Percentiles rank a stretch among this genome's conserved stretches.
These are phyloP conservation scores for Oryzias woworae DNA, from an alignment of 2,113 vertebrate genomes.

Conservation along the genomic window DNA sequence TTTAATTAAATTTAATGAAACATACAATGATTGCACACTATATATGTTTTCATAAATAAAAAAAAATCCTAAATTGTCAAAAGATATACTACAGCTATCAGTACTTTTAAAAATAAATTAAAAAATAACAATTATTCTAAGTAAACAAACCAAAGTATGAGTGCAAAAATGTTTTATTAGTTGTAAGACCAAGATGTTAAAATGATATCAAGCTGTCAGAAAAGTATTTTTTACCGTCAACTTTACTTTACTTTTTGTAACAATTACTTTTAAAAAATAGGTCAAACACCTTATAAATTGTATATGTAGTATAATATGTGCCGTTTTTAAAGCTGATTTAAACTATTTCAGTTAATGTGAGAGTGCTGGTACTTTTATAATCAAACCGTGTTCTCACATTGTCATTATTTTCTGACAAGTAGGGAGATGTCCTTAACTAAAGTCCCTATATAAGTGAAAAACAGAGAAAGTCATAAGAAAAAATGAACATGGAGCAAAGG, in stretches of 20 bases:
- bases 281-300: constrained; percentile 33
- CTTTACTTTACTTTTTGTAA: too few relatives aligned
- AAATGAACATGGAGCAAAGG: constrained; percentile 62
- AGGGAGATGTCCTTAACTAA: constrained; percentile 17
- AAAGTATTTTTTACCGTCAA: too few relatives aligned
- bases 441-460: constrained; percentile 7
- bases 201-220: constrained; percentile 4
- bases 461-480: constrained; percentile 35
- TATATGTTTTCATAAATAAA: too few relatives aligned
- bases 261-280: neutral
- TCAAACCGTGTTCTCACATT: constrained; percentile 23
- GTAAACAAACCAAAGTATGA: constrained; percentile 2
- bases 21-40: too few relatives aligned
- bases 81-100: too few relatives aligned
- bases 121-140: neutral
- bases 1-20: too few relatives aligned
- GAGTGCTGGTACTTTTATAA: constrained; percentile 26
- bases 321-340: constrained; percentile 45
- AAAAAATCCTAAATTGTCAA: too few relatives aligned
- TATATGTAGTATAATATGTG: constrained; percentile 42
- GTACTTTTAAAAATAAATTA: too few relatives aligned
- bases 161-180: constrained; percentile 10
- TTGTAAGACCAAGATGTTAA: too few relatives aligned
- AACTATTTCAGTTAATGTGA: constrained; percentile 38
- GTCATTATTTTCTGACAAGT: neutral